A percentile compares a stretch with the other conserved stretches of the same genome.
These are phyloP conservation scores for Bombyx mori DNA, from an alignment of 1,140 invertebrate genomes.

Conservation along the genomic window DNA sequence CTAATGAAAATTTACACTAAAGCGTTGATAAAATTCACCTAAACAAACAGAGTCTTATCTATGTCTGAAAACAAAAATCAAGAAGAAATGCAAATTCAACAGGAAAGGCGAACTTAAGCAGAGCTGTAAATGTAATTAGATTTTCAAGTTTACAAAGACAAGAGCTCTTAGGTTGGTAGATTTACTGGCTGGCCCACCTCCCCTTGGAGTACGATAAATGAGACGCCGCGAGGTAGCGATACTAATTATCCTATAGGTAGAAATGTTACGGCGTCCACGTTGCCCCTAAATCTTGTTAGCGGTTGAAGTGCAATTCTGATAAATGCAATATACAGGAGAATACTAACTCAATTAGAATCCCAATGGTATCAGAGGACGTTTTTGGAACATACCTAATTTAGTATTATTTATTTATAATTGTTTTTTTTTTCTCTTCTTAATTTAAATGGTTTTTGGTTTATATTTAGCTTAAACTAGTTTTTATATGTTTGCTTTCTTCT, in stretches of 20 bases:
- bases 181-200: constrained; percentile 65
- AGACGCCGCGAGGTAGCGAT: constrained; percentile 62
- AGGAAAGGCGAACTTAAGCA: constrained; percentile 54
- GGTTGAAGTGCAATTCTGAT: constrained; percentile 41
- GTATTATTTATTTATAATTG: no score
- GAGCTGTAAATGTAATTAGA: constrained; percentile 68
- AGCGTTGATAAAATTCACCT: constrained; percentile 11
- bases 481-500: no score
- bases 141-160: constrained; percentile 68
- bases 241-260: constrained; percentile 68
- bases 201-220: constrained; percentile 60
- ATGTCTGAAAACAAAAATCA: constrained; percentile 43
- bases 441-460: no score
- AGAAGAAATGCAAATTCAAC: constrained; percentile 56
- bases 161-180: constrained; percentile 57
- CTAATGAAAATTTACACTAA: constrained; percentile 14
- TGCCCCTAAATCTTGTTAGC: constrained; percentile 55
- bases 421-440: no score
- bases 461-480: no score
- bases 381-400: no score
- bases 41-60: constrained; percentile 38
- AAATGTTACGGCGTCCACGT: constrained; percentile 41
- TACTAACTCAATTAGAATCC: no score
- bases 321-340: constrained; percentile 23
- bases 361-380: no score